A percentile compares a stretch with the other conserved stretches of the same genome.
These are phyloP conservation scores for Microchrysa polita DNA, from an alignment of 2,888 invertebrate genomes.

Conservation along the genomic window DNA sequence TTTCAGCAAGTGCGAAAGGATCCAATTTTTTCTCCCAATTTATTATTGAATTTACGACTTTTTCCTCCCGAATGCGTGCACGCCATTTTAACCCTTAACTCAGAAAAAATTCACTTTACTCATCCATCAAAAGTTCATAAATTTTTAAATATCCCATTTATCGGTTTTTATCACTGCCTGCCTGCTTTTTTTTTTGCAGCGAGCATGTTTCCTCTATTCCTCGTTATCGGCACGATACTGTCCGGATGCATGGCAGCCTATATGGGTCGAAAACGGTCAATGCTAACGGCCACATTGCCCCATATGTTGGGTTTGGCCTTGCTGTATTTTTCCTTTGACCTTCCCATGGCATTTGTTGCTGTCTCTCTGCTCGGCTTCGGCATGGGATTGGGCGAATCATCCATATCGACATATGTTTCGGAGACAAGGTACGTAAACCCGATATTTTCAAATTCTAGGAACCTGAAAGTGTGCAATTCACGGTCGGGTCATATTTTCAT, in stretches of 20 bases:
- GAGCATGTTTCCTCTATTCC: conserved; percentile 68
- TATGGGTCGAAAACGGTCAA: conserved; percentile 67
- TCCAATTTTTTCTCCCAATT: no score
- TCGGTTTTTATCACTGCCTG: no score
- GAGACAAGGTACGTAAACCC: conserved; percentile 67
- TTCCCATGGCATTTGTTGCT: conserved; percentile 66
- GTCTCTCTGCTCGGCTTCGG: conserved; percentile 68
- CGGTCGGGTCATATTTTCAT: no score
- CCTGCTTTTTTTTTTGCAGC: conserved; percentile 62
- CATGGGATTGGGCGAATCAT: conserved; percentile 70
- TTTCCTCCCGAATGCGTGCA: no score
- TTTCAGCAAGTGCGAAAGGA: no score
- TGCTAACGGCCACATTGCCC: conserved; percentile 69
- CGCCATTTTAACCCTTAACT: no score
- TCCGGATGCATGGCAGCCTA: conserved; percentile 68
- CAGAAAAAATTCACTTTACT: no score
- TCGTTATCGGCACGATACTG: conserved; percentile 68
- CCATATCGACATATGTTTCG: conserved; percentile 69
- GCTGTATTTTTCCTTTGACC: conserved; percentile 66
- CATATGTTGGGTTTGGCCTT: conserved; percentile 68
- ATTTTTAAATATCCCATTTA: no score
- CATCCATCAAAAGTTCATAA: no score
- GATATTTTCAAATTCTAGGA: background rate
- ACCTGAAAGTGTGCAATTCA: background rate
- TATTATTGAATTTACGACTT: no score